Evolutionary conservation across 1,140 invertebrate species (phyloP).

Genomic region (Apolygus lucorum): DNA sequence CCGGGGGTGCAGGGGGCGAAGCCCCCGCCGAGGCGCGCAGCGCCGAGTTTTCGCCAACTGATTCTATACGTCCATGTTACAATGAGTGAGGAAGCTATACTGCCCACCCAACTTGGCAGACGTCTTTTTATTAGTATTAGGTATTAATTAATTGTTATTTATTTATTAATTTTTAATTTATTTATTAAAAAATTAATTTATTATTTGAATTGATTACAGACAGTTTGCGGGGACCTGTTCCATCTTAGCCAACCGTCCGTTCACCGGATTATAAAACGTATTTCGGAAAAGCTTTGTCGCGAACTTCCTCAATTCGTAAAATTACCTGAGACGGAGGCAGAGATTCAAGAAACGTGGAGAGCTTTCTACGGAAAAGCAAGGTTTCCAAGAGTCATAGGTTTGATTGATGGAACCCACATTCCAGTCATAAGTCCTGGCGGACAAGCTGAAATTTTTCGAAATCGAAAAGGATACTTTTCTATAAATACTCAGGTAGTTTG

Average conservation of each 20-base stretch:
- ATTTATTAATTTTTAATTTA: neutral
- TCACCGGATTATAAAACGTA: neutral
- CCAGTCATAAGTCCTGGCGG: neutral
- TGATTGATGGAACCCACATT: neutral
- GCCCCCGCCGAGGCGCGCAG: too few species aligned
- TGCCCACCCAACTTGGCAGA: too few species aligned
- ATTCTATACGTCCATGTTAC: too few species aligned
- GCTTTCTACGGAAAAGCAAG: neutral
- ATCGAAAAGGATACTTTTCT: slow-evolving; percentile 21
- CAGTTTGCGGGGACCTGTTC: neutral
- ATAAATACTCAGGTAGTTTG: slow-evolving; percentile 38
- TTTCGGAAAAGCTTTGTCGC: neutral
- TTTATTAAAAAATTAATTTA: too few species aligned
- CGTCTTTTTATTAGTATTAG: too few species aligned
- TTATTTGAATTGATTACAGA: neutral
- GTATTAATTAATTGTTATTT: too few species aligned
- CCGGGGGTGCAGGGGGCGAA: too few species aligned
- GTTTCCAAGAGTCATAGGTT: too few species aligned
- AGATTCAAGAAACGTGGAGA: neutral
- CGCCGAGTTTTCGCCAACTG: too few species aligned
- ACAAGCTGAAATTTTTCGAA: too few species aligned
- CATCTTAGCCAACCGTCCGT: neutral
- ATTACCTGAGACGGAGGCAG: neutral
- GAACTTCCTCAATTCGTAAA: neutral
- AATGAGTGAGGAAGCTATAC: too few species aligned